Evolutionary conservation across 2,797 vertebrate species (phyloP), one percentile per base, ranked within the genome.

Genomic region (Euthynnus affinis): DNA sequence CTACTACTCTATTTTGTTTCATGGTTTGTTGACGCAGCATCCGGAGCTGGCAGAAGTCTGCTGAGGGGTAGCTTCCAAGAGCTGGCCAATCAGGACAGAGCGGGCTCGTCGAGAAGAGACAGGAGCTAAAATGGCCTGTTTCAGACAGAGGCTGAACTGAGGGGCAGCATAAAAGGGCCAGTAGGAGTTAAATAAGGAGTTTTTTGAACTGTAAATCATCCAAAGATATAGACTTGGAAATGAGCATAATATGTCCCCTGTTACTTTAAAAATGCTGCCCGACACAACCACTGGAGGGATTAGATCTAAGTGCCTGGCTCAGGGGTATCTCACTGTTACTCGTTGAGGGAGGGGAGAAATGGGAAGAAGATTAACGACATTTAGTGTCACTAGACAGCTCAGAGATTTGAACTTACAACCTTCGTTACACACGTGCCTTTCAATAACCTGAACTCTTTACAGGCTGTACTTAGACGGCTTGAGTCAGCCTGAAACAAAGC

Each of bases 291-390:
- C 62, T 25, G 17, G 7, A 56, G 65, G 40, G 72, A 84, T 58
- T 63, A 70, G 15, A 53, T 53, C 1, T 23, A 72, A 83, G 49
- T 6, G 75, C 63, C 72, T 73, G 81, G 80, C 77, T 81, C 70
- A 80, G 46, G 29, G 37, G 73, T 29, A 55, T 61, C 32, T 15
- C 17, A 2, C 27, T 25, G 48, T 65, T 72, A 75, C 69, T 48
- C 25, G 4, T 20, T 56, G 32, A 20, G 32, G 23, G 48, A 32
- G n/a, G 13, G 29, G 44, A 48, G 46, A 29, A 56, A 55, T 46
- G 25, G 2, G 34, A 23, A 37, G 25, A 23, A 52, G 53, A 56
- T 79, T 79, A 66, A 62, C 37, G 37, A 58, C 18, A 29, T 25
- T 44, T 71, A 76, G 59, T 70, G 48, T 71, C 25, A 56, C 32